phyloP scores from a whole-genome alignment of 2,888 invertebrate species.

The Ischnus inquisitorius region DNA sequence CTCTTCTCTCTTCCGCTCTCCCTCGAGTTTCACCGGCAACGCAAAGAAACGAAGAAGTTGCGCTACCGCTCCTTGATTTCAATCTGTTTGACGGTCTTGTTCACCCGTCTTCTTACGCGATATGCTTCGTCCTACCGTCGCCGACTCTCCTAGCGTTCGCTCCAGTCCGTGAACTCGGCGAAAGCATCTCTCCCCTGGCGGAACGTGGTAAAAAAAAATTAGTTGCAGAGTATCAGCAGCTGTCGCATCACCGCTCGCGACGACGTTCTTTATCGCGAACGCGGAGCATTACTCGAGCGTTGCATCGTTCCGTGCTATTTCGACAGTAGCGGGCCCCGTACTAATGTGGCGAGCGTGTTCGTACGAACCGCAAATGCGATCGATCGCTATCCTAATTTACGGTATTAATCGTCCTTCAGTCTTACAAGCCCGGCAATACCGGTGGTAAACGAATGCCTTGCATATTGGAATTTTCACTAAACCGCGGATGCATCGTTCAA shows the following conservation, averaged over 20 bases:
- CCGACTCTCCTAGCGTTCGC: not conserved
- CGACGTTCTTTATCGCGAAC: not conserved
- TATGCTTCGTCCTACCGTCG: constrained; percentile 42
- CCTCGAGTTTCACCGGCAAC: not conserved
- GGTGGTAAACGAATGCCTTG: too few relatives aligned
- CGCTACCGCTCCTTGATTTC: constrained; percentile 74
- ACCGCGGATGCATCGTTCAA: too few relatives aligned
- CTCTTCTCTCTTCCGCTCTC: not conserved
- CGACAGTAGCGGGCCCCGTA: too few relatives aligned
- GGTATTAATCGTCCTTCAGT: too few relatives aligned
- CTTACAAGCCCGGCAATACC: too few relatives aligned
- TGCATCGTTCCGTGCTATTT: too few relatives aligned
- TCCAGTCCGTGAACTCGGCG: constrained; percentile 4
- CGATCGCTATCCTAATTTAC: too few relatives aligned
- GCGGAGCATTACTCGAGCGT: too few relatives aligned
- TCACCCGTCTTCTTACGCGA: constrained; percentile 67
- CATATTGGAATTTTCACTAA: too few relatives aligned
- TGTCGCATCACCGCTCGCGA: not conserved
- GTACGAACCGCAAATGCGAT: too few relatives aligned
- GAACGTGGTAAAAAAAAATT: not conserved
- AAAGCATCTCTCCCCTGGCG: not conserved
- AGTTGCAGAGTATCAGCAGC: constrained; percentile 1
- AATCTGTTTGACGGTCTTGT: constrained; percentile 78
- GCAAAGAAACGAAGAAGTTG: constrained; percentile 40
- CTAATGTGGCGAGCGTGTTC: too few relatives aligned